Conservation (phyloP, 2,797 vertebrate species). For the Micropoecilia bifurca region DNA sequence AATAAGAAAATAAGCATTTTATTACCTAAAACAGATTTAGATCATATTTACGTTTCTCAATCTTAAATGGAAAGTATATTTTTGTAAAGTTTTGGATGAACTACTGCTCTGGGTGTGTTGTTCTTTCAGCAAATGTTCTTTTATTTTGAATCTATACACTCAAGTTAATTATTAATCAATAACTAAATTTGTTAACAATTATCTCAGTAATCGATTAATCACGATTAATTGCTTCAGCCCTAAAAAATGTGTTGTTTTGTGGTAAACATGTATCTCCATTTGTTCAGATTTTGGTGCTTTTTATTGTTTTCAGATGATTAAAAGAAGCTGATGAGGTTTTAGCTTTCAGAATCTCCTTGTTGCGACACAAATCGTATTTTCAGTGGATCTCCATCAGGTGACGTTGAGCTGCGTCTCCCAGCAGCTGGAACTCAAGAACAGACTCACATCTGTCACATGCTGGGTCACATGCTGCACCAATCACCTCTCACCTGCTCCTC, state of each 20-base stretch:
- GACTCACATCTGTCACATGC: slow-evolving; percentile 24
- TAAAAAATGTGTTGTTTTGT: not conserved
- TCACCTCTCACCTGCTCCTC: slow-evolving; percentile 51
- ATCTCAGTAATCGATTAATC: too few species aligned
- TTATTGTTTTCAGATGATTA: not conserved
- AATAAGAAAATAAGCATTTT: too few species aligned
- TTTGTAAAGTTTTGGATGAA: too few species aligned
- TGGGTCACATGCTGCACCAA: slow-evolving; percentile 42
- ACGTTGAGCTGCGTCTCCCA: not conserved
- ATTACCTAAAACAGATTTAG: too few species aligned
- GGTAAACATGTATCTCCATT: not conserved
- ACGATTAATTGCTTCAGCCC: too few species aligned
- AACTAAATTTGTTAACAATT: too few species aligned
- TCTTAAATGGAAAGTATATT: too few species aligned
- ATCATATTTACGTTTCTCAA: too few species aligned
- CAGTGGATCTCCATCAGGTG: not conserved
- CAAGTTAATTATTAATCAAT: too few species aligned
- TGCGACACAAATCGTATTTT: not conserved
- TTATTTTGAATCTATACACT: too few species aligned
- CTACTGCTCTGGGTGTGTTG: too few species aligned
- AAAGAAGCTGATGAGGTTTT: not conserved
- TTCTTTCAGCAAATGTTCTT: too few species aligned
- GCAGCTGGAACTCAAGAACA: slow-evolving; percentile 9
- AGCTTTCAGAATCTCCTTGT: not conserved
- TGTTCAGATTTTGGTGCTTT: not conserved